These are phyloP conservation scores for Irena cyanogastra DNA, from an alignment of 2,113 vertebrate species.

Conservation along the genomic window DNA sequence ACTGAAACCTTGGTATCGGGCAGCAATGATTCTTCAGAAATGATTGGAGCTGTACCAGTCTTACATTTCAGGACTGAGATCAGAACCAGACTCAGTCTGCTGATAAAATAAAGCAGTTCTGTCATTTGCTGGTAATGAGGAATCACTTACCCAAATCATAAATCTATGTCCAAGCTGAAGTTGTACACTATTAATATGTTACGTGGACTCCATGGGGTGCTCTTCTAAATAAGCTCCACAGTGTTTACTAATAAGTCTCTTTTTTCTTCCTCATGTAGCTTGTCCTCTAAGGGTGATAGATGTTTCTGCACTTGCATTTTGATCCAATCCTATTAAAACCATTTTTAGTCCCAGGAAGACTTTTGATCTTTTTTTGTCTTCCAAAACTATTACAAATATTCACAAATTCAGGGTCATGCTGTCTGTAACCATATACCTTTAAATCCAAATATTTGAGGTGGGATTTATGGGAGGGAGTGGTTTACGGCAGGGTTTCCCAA, in stretches of 20 bases:
- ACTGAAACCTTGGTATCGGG: not conserved
- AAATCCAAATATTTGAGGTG: not conserved
- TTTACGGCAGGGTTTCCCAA: not conserved
- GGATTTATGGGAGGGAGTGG: not conserved
- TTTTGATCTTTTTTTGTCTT: conserved; percentile 44
- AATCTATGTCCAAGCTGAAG: not conserved
- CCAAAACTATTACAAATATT: not conserved
- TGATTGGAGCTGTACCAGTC: not conserved
- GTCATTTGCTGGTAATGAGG: conserved; percentile 22
- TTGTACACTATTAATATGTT: conserved; percentile 8
- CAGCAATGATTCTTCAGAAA: not conserved
- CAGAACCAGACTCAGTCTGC: not conserved
- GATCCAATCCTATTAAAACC: not conserved
- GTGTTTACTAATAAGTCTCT: conserved; percentile 20
- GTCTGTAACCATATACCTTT: not conserved
- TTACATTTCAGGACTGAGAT: not conserved
- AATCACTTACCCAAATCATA: conserved; percentile 35
- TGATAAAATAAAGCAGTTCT: conserved; percentile 18
- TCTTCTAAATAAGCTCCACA: not conserved
- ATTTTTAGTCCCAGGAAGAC: not conserved
- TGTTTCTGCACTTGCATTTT: not conserved
- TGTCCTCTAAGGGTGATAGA: not conserved
- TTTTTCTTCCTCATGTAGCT: not conserved
- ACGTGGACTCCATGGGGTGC: not conserved
- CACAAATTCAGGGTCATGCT: not conserved